These are phyloP conservation scores for Arenaria interpres DNA, from an alignment of 2,113 vertebrate species.

Conservation along the genomic window DNA sequence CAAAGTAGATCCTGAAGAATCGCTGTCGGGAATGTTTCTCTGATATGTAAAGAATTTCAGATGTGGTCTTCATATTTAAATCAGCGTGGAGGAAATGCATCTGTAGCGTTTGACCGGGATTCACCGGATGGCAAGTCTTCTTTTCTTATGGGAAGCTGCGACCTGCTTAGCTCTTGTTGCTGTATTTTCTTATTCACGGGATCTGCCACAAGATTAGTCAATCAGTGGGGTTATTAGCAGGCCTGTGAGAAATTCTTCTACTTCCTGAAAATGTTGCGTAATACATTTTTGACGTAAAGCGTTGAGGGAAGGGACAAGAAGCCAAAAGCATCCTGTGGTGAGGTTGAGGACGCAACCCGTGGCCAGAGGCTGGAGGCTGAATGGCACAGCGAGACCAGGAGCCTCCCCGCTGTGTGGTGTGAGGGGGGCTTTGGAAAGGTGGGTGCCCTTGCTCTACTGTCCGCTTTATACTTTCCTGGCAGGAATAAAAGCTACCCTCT, in stretches of 20 bases:
- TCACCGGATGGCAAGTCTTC: not conserved
- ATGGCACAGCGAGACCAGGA: not conserved
- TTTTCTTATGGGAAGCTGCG: not conserved
- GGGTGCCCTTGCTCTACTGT: not conserved
- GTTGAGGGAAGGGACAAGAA: not conserved
- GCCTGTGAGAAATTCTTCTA: not conserved
- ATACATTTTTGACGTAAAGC: not conserved
- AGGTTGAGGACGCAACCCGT: not conserved
- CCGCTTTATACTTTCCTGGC: not conserved
- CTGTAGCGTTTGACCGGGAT: not conserved
- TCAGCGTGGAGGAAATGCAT: not conserved
- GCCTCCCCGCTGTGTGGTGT: fast-evolving
- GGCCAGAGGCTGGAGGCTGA: not conserved
- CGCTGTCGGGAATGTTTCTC: fast-evolving
- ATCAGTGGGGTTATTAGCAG: not conserved
- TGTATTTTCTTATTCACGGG: not conserved
- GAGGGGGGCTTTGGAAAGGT: not conserved
- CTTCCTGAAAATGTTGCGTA: not conserved
- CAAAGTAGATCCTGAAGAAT: not conserved
- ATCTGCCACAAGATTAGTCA: not conserved
- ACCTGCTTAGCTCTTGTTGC: not conserved
- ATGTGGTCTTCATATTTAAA: not conserved
- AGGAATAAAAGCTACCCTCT: not conserved
- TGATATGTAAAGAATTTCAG: not conserved
- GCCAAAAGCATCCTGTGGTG: not conserved